These are phyloP conservation scores for Linurgus olivaceus DNA, from an alignment of 2,797 vertebrate genomes.

Conservation along the genomic window DNA sequence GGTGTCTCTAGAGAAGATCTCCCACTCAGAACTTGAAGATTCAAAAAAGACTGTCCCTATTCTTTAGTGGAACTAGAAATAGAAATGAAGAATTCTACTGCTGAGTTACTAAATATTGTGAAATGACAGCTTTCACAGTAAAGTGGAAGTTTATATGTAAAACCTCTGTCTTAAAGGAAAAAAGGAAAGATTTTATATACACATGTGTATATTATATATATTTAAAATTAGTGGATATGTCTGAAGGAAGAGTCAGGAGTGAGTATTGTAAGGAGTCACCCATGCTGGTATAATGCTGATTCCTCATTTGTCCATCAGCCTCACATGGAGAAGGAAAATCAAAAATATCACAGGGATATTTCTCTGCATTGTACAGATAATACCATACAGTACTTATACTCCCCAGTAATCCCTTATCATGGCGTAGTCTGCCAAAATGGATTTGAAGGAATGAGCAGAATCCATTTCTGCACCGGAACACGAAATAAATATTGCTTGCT, in stretches of 20 bases:
- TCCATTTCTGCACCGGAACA: not conserved
- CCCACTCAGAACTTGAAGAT: conserved; percentile 55
- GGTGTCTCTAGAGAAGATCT: conserved; percentile 52
- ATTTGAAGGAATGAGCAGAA: not conserved
- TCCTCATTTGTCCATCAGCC: not conserved
- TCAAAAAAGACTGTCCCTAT: conserved; percentile 51
- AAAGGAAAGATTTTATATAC: not conserved
- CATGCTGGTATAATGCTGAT: not conserved
- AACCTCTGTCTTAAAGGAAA: not conserved
- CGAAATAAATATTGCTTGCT: not conserved
- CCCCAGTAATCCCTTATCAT: not conserved
- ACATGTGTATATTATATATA: not conserved
- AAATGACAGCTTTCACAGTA: not conserved
- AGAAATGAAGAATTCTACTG: conserved; percentile 15
- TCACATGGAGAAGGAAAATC: not conserved
- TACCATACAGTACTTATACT: not conserved
- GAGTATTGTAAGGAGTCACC: not conserved
- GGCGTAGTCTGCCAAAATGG: not conserved
- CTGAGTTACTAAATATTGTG: not conserved
- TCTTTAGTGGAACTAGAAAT: conserved; percentile 36
- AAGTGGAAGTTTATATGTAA: not conserved
- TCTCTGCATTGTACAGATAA: not conserved
- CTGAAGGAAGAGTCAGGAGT: not conserved
- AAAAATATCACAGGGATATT: not conserved
- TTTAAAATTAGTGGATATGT: not conserved